Percentiles rank a stretch among this genome's conserved stretches.
These are phyloP conservation scores for Pseudanteris insignis DNA, from an alignment of 2,888 invertebrate species.

Conservation along the genomic window DNA sequence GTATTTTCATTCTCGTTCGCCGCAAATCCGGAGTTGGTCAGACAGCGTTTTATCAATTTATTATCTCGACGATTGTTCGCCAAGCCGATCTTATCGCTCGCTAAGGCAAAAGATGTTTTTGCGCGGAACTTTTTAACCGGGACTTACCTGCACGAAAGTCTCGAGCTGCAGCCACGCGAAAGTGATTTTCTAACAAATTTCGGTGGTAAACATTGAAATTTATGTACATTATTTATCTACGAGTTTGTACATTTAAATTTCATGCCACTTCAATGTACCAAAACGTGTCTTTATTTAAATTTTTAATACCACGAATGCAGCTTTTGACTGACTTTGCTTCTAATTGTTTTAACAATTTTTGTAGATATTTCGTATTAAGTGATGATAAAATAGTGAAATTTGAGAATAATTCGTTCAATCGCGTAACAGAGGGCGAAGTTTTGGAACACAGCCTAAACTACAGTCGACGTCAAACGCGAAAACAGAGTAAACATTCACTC, in stretches of 20 bases:
- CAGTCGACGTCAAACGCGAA: no score
- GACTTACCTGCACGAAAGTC: conserved; percentile 7
- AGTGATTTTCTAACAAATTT: conserved; percentile 33
- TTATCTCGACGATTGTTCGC: conserved; percentile 33
- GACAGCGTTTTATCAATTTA: conserved; percentile 39
- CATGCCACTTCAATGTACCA: conserved; percentile 15
- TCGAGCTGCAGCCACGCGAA: conserved; percentile 9
- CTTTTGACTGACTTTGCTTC: no score
- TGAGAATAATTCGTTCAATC: conserved; percentile 2
- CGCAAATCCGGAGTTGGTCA: conserved; percentile 31
- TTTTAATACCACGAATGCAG: conserved; percentile 16
- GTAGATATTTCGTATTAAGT: conserved; percentile 5
- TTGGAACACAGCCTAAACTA: conserved; percentile 34
- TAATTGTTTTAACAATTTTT: conserved; percentile 6
- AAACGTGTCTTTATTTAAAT: conserved; percentile 27
- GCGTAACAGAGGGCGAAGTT: conserved; percentile 7
- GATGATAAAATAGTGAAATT: conserved; percentile 11
- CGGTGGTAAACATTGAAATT: conserved; percentile 34
- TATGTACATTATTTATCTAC: conserved; percentile 40
- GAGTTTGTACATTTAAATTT: conserved; percentile 36
- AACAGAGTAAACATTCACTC: conserved; percentile 42
- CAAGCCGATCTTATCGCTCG: conserved; percentile 22
- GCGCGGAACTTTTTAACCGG: conserved; percentile 10
- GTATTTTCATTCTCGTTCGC: conserved; percentile 23
- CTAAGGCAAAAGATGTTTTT: conserved; percentile 31